These are phyloP conservation scores for Bos indicus DNA, from an alignment of 2,113 vertebrate species.

Conservation along the genomic window DNA sequence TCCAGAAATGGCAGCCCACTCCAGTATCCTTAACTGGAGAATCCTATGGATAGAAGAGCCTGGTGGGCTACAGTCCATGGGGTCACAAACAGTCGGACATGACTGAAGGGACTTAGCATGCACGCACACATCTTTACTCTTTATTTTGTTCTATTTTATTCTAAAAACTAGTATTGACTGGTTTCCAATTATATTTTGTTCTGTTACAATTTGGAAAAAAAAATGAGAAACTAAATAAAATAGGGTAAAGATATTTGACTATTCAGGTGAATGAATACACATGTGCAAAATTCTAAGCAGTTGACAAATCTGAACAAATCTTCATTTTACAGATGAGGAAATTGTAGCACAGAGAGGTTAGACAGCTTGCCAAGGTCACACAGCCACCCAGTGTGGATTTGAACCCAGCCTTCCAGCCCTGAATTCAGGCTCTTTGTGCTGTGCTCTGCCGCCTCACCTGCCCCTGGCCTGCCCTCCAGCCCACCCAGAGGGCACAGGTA, in stretches of 20 bases:
- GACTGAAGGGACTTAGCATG: neutral
- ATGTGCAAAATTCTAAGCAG: neutral
- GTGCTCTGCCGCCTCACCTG: neutral
- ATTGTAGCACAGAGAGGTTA: neutral
- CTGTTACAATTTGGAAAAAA: neutral
- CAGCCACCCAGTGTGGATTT: neutral
- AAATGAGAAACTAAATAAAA: neutral
- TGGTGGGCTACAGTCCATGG: neutral
- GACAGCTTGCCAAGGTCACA: neutral
- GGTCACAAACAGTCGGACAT: neutral
- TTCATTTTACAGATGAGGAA: neutral
- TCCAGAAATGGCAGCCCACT: neutral
- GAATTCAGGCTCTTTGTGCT: rapidly evolving
- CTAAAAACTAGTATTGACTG: neutral
- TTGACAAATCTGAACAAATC: rapidly evolving
- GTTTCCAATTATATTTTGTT: neutral
- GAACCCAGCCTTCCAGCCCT: neutral
- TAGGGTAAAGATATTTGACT: neutral
- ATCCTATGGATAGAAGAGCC: neutral
- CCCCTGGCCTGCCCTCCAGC: neutral
- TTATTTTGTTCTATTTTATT: neutral
- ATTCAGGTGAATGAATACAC: neutral
- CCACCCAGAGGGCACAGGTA: neutral
- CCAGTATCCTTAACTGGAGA: neutral
- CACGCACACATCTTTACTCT: rapidly evolving